phyloP scores from a whole-genome alignment of 2,113 vertebrate species.

The Cercocebus atys region DNA sequence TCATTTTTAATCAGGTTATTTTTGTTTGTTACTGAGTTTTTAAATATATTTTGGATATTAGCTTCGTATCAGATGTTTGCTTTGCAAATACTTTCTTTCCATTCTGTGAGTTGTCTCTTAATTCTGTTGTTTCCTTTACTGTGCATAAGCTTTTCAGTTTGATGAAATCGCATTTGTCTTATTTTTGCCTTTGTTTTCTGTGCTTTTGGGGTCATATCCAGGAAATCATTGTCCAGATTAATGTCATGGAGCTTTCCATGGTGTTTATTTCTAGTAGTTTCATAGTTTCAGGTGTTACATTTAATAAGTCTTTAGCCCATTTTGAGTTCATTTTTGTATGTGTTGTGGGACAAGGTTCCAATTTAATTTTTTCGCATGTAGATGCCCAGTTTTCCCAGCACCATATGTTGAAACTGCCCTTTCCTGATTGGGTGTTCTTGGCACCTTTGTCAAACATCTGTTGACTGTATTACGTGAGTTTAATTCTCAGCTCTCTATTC shows the following conservation, averaged over 20 bases:
- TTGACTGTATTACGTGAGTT: neutral
- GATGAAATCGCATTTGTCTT: neutral
- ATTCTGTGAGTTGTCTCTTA: neutral
- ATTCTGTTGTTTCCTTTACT: neutral
- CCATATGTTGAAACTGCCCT: neutral
- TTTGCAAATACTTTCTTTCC: neutral
- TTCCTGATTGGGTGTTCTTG: neutral
- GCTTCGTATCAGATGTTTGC: neutral
- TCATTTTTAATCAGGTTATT: neutral
- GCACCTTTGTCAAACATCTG: neutral
- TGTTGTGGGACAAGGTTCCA: neutral
- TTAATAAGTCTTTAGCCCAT: neutral
- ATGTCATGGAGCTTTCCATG: neutral
- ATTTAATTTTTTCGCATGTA: neutral
- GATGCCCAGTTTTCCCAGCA: neutral
- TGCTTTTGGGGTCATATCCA: neutral
- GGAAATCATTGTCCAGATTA: neutral
- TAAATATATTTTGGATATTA: neutral
- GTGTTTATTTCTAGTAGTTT: neutral
- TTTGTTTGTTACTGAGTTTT: neutral
- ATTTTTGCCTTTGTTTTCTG: neutral
- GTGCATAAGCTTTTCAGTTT: neutral
- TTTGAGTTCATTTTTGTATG: neutral
- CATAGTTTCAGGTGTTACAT: neutral
- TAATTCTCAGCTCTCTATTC: neutral